A percentile compares a stretch with the other conserved stretches of the same genome.
phyloP scores from a whole-genome alignment of 2,113 vertebrate genomes.

The Zapornia atra region DNA sequence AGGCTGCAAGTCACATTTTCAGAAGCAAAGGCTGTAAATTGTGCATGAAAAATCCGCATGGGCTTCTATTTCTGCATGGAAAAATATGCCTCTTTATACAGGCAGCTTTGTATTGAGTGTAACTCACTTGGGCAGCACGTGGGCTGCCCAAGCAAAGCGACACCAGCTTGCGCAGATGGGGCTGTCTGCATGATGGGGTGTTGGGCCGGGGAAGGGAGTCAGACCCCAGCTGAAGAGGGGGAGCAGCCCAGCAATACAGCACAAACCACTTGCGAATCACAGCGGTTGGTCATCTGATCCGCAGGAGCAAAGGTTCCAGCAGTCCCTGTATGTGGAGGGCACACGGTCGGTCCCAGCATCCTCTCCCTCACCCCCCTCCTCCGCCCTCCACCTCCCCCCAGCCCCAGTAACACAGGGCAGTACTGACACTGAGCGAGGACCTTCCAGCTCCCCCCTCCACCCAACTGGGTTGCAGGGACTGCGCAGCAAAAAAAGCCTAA shows the following conservation, averaged over 20 bases:
- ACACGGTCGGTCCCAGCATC: rapidly evolving
- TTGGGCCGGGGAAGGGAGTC: not conserved
- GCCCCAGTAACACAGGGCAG: not conserved
- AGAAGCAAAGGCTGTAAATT: not conserved
- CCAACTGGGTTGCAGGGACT: not conserved
- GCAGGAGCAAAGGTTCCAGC: not conserved
- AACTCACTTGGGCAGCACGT: not conserved
- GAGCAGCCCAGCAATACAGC: not conserved
- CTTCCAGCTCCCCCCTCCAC: not conserved
- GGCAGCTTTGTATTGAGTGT: not conserved
- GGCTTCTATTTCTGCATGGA: not conserved
- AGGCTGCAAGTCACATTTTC: rapidly evolving
- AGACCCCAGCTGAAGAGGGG: not conserved
- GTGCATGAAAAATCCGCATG: not conserved
- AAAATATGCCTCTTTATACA: rapidly evolving
- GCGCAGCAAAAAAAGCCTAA: too few species aligned
- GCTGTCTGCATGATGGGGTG: rapidly evolving
- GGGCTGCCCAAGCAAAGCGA: not conserved
- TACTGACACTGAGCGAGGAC: not conserved
- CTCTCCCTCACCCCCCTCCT: too few species aligned
- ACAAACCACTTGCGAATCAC: not conserved
- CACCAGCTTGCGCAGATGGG: not conserved
- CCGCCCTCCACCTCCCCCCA: too few species aligned
- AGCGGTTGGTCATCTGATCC: not conserved
- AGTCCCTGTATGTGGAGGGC: rapidly evolving